Conservation (phyloP, 2,113 vertebrate species). For the Micromys minutus region DNA sequence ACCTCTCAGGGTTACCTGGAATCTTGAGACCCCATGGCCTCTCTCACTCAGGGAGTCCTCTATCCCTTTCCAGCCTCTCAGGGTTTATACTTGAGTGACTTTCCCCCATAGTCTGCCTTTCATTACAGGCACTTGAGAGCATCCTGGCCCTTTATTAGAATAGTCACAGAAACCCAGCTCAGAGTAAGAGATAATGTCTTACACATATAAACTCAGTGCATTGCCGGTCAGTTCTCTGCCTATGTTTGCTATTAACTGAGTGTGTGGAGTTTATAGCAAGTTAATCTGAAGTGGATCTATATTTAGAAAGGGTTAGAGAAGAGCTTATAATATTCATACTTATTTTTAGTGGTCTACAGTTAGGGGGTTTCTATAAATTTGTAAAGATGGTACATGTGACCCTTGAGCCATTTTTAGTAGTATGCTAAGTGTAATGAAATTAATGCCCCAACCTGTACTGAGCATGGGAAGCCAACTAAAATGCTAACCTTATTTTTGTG, state of each 20-base stretch:
- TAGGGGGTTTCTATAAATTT: background rate
- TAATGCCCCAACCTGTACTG: background rate
- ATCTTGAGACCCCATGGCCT: background rate
- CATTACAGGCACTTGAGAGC: background rate
- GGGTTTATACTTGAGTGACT: background rate
- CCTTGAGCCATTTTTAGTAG: background rate
- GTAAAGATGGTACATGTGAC: background rate
- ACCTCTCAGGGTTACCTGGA: background rate
- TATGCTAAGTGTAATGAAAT: background rate
- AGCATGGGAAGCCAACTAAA: background rate
- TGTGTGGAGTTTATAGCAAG: background rate
- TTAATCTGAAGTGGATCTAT: slow-evolving; percentile 18
- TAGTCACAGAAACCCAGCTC: background rate
- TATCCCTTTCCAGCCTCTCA: background rate
- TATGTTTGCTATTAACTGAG: background rate
- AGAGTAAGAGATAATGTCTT: background rate
- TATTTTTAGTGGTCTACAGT: background rate
- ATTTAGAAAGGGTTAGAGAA: background rate
- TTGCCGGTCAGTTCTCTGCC: background rate
- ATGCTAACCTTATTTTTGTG: background rate
- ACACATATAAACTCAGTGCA: background rate
- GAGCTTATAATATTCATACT: background rate
- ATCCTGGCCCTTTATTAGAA: background rate
- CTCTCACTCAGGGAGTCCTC: background rate
- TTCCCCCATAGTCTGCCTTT: background rate